Conservation (phyloP, 2,888 invertebrate genomes). For the Iselma pallidipennis region DNA sequence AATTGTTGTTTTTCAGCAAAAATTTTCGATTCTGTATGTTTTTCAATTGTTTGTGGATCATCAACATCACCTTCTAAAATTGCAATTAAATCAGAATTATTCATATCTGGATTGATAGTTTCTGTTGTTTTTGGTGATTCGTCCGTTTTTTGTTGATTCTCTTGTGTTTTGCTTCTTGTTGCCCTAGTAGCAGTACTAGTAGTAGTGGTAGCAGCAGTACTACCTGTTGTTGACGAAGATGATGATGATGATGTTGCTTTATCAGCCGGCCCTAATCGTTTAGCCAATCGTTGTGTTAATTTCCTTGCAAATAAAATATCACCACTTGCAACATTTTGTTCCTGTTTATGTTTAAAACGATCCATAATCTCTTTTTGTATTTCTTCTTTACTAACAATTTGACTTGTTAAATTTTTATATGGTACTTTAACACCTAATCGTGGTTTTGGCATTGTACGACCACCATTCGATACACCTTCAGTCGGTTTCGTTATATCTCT, state of each 20-base stretch:
- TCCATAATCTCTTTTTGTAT: constrained; percentile 61
- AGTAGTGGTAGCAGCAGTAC: not conserved
- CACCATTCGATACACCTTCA: constrained; percentile 49
- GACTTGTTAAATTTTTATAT: constrained; percentile 58
- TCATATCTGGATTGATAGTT: constrained; percentile 40
- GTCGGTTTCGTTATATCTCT: constrained; percentile 53
- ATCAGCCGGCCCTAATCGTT: constrained; percentile 37
- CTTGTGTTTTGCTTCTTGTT: constrained; percentile 9
- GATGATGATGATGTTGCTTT: constrained; percentile 1
- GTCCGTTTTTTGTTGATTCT: constrained; percentile 16
- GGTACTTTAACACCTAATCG: constrained; percentile 56
- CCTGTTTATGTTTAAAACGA: constrained; percentile 56
- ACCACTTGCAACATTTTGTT: constrained; percentile 51
- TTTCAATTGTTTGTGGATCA: constrained; percentile 22
- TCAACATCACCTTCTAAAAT: constrained; percentile 63
- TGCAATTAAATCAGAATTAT: constrained; percentile 61
- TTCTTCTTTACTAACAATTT: constrained; percentile 61
- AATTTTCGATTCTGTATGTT: constrained; percentile 32
- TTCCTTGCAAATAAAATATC: constrained; percentile 61
- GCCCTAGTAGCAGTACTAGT: not conserved
- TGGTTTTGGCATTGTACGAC: constrained; percentile 53
- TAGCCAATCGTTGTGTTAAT: constrained; percentile 56
- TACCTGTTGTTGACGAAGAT: not conserved
- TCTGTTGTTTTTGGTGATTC: constrained; percentile 24
- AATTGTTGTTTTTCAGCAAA: constrained; percentile 4